phyloP scores from a whole-genome alignment of 2,113 vertebrate species.

The Stigmatopora nigra region DNA sequence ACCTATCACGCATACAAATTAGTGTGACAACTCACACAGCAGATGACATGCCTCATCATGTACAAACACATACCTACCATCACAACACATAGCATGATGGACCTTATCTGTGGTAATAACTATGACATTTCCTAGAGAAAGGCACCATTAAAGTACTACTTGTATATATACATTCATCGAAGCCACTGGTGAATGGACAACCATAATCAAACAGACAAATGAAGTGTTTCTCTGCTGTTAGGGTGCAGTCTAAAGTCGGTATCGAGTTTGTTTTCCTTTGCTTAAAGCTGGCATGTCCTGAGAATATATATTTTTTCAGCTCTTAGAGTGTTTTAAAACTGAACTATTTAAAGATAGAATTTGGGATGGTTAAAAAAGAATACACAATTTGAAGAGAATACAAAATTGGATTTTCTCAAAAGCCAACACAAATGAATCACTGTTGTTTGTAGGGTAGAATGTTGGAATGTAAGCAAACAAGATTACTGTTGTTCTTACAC shows the following conservation, averaged over 20 bases:
- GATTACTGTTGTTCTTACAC: background rate
- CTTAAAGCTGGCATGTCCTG: conserved; percentile 37
- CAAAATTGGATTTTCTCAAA: conserved; percentile 30
- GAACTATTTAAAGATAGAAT: too few relatives aligned
- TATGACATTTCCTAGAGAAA: background rate
- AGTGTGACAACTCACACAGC: background rate
- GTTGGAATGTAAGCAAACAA: conserved; percentile 20
- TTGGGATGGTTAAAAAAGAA: too few relatives aligned
- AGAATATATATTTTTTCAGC: conserved; percentile 22
- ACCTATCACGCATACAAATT: background rate
- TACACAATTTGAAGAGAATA: conserved; percentile 4
- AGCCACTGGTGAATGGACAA: conserved; percentile 12
- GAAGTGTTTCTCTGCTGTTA: conserved; percentile 18
- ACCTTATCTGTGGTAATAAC: conserved; percentile 10
- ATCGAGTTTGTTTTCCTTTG: conserved; percentile 21
- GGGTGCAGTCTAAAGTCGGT: background rate
- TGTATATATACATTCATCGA: conserved; percentile 8
- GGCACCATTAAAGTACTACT: conserved; percentile 1
- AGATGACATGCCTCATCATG: conserved; percentile 45
- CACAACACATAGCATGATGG: conserved; percentile 19
- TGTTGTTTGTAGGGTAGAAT: conserved; percentile 25
- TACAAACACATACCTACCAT: conserved; percentile 23
- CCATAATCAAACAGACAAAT: conserved; percentile 8
- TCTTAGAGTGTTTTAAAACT: too few relatives aligned
- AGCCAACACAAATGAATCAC: conserved; percentile 39